phyloP scores from a whole-genome alignment of 23 tunicate species.

The Pegea sp. region DNA sequence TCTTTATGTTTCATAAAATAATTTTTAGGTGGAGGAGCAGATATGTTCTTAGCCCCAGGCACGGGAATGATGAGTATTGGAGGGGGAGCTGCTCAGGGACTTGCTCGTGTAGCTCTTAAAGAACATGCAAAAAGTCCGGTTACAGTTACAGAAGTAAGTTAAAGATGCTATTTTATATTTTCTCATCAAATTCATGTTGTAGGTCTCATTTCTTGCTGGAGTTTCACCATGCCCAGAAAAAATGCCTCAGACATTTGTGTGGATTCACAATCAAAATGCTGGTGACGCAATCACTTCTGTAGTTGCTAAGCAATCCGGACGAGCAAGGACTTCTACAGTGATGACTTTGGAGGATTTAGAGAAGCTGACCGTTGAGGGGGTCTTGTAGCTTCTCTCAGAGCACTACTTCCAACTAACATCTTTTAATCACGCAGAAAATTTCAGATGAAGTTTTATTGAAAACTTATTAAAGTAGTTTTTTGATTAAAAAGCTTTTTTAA shows the following conservation, averaged over 20 bases:
- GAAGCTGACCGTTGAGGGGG: conserved; percentile 24
- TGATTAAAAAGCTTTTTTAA: no score
- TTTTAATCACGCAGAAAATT: no score
- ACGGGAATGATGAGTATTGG: conserved; percentile 65
- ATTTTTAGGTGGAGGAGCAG: conserved; percentile 96
- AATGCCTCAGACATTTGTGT: conserved; percentile 69
- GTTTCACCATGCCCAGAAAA: conserved; percentile 62
- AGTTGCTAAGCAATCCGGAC: conserved; percentile 23
- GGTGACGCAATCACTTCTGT: conserved; percentile 67
- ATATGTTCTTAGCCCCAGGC: conserved; percentile 80
- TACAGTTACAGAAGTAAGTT: conserved; percentile 50
- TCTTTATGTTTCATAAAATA: no score
- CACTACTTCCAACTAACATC: no score
- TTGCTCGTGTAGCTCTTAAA: conserved; percentile 43
- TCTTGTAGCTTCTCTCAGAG: no score
- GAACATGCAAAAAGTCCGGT: conserved; percentile 62
- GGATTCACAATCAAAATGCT: conserved; percentile 73
- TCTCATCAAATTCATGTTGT: background rate
- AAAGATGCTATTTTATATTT: background rate
- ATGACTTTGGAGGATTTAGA: conserved; percentile 10
- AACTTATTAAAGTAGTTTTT: no score
- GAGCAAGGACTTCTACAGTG: conserved; percentile 40
- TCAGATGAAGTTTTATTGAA: no score
- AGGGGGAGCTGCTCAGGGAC: conserved; percentile 57
- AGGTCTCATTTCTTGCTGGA: conserved; percentile 57